A percentile compares a stretch with the other conserved stretches of the same genome.
These are phyloP conservation scores for Macheiramphus alcinus DNA, from an alignment of 2,113 vertebrate genomes.

Conservation along the genomic window DNA sequence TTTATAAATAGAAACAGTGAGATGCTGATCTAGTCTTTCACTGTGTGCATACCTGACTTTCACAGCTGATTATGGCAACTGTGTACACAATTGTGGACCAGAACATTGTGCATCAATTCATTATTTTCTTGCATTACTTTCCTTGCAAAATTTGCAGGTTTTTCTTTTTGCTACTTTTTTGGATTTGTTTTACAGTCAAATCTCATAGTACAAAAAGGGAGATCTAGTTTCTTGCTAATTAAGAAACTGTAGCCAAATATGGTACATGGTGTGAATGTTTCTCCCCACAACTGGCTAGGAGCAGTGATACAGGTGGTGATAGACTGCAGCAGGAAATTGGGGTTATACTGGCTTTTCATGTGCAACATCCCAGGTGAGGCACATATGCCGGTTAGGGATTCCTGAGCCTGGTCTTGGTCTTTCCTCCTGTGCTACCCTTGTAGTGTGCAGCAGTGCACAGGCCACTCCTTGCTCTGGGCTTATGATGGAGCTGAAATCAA, in stretches of 20 bases:
- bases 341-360: background rate
- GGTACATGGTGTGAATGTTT: background rate
- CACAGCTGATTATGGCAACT: background rate
- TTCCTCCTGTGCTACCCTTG: background rate
- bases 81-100: background rate
- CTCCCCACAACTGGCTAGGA: background rate
- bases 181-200: background rate
- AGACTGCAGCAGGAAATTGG: background rate
- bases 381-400: background rate
- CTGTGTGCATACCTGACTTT: background rate
- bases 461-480: background rate
- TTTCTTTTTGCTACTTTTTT: background rate
- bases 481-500: background rate
- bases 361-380: background rate
- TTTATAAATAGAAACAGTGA: background rate
- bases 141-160: background rate
- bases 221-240: background rate
- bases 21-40: background rate
- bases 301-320: background rate
- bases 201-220: background rate
- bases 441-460: background rate
- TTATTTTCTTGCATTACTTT: background rate
- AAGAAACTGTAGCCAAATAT: background rate
- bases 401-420: background rate
- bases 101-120: background rate